phyloP scores from a whole-genome alignment of 2,888 invertebrate genomes.

The Boloria euphrosyne region DNA sequence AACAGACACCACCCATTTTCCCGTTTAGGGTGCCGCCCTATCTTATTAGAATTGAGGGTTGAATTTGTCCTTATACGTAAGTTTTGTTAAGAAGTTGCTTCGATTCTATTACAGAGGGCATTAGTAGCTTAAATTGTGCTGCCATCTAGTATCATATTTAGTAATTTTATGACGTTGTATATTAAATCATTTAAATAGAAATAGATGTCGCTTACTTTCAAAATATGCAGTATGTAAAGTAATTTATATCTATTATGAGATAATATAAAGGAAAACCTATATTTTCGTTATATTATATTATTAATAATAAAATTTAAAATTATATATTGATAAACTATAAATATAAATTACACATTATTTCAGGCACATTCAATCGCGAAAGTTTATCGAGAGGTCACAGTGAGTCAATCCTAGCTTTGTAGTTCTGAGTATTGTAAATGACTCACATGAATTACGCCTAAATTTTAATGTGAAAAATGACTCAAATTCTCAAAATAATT shows the following conservation, averaged over 20 bases:
- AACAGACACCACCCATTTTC: slow-evolving; percentile 28
- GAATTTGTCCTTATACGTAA: slow-evolving; percentile 2
- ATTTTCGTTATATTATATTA: too few species aligned
- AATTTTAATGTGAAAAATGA: background rate
- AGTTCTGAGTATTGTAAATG: slow-evolving; percentile 27
- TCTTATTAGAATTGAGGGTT: slow-evolving; percentile 27
- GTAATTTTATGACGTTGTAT: background rate
- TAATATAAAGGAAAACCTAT: too few species aligned
- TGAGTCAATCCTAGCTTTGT: slow-evolving; percentile 17
- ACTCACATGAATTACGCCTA: slow-evolving; percentile 21
- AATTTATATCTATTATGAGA: background rate
- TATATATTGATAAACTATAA: background rate
- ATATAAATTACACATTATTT: background rate
- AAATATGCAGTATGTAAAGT: background rate
- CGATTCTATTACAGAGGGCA: slow-evolving; percentile 25
- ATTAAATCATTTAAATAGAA: background rate
- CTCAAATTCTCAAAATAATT: too few species aligned
- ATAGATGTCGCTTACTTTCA: slow-evolving; percentile 20
- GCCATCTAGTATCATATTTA: slow-evolving; percentile 22
- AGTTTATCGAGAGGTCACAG: slow-evolving; percentile 21
- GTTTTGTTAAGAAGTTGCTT: background rate
- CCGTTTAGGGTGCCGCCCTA: slow-evolving; percentile 31
- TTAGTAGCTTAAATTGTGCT: slow-evolving; percentile 12
- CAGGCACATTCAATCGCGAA: background rate
- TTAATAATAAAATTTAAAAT: too few species aligned